These are phyloP conservation scores for Dolichomitus sp. DNA, from an alignment of 2,888 invertebrate species.

Conservation along the genomic window DNA sequence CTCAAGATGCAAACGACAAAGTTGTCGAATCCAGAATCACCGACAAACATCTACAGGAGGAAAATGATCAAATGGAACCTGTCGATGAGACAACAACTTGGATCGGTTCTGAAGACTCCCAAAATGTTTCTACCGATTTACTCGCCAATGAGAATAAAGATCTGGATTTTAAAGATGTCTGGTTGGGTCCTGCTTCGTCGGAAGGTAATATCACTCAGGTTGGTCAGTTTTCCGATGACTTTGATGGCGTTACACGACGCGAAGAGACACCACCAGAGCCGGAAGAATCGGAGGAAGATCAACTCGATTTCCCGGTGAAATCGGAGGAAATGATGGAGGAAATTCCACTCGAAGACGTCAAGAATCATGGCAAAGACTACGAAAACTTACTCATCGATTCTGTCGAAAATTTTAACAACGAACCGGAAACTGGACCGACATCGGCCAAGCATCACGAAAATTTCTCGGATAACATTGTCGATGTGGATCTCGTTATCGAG, in stretches of 20 bases:
- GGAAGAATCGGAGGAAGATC: slow-evolving; percentile 46
- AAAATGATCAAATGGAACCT: slow-evolving; percentile 10
- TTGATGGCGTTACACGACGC: slow-evolving; percentile 37
- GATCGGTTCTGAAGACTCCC: background rate
- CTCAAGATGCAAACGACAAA: background rate
- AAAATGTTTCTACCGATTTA: background rate
- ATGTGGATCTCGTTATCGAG: slow-evolving; percentile 33
- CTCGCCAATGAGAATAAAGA: slow-evolving; percentile 15
- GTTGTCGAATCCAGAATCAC: background rate
- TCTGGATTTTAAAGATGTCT: slow-evolving; percentile 60
- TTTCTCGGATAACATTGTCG: slow-evolving; percentile 10
- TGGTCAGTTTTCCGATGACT: slow-evolving; percentile 76
- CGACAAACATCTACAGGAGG: slow-evolving; percentile 52
- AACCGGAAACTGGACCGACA: background rate
- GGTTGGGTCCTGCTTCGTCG: slow-evolving; percentile 61
- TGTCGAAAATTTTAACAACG: slow-evolving; percentile 2
- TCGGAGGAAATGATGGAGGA: background rate
- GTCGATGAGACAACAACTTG: slow-evolving; percentile 13
- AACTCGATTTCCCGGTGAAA: slow-evolving; percentile 1
- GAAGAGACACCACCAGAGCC: background rate
- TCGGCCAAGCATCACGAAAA: slow-evolving; percentile 1
- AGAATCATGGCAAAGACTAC: background rate
- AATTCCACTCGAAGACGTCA: background rate
- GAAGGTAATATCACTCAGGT: slow-evolving; percentile 52
- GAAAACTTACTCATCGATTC: slow-evolving; percentile 15